phyloP scores from a whole-genome alignment of 2,113 vertebrate genomes.

The Diphyllodes magnificus region DNA sequence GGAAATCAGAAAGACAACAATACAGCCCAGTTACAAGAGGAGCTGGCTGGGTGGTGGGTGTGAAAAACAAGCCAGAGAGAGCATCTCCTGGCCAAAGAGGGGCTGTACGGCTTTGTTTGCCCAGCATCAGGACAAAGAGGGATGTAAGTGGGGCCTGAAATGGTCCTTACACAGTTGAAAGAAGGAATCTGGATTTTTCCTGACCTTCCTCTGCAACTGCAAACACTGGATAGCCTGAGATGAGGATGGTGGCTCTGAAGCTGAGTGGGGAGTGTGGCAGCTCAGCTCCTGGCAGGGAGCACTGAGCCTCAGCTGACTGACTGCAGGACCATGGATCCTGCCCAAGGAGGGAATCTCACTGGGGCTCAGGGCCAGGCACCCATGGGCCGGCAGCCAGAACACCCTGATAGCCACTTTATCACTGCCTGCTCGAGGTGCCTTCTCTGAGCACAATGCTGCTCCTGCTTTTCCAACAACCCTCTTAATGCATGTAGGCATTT shows the following conservation, averaged over 20 bases:
- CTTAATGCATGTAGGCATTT: not conserved
- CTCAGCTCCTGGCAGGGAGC: not conserved
- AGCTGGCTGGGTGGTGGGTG: not conserved
- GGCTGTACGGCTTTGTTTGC: not conserved
- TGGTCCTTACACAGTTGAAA: not conserved
- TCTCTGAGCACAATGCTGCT: fast-evolving
- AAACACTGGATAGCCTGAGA: not conserved
- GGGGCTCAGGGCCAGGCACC: not conserved
- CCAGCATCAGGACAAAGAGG: not conserved
- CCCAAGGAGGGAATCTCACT: not conserved
- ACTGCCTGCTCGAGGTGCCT: not conserved
- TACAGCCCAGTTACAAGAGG: not conserved
- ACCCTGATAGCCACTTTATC: fast-evolving
- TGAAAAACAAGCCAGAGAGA: not conserved
- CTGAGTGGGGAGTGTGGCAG: fast-evolving
- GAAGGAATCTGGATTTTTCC: not conserved
- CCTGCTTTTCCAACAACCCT: not conserved
- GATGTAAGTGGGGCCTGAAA: not conserved
- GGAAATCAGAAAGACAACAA: not conserved
- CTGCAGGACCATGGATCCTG: not conserved
- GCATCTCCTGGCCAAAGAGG: not conserved
- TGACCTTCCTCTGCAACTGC: not conserved
- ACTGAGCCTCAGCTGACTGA: not conserved
- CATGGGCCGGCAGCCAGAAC: not conserved
- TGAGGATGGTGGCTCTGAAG: not conserved